These are phyloP conservation scores for Taxidea taxus DNA, from an alignment of 2,113 vertebrate species.

Conservation along the genomic window DNA sequence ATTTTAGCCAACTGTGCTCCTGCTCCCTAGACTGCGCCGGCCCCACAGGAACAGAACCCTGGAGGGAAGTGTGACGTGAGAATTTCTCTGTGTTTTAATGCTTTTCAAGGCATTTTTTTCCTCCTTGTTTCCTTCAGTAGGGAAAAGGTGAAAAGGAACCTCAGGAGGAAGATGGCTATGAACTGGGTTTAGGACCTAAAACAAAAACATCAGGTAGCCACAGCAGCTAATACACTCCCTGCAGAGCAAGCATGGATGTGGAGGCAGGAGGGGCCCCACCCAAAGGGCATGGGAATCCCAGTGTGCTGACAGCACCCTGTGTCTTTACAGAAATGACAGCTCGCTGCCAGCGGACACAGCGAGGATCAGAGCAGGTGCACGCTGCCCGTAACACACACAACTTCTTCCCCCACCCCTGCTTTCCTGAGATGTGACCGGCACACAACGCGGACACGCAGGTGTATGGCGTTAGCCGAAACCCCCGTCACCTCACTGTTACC, in stretches of 20 bases:
- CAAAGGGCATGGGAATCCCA: neutral
- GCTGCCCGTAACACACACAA: too few species aligned
- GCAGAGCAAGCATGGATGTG: accelerated
- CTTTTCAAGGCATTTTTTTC: neutral
- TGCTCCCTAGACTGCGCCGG: neutral
- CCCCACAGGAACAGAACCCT: neutral
- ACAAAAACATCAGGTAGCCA: neutral
- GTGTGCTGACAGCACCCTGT: neutral
- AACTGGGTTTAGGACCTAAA: neutral
- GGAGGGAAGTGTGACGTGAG: neutral
- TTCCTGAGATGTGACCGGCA: too few species aligned
- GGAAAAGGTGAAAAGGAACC: neutral
- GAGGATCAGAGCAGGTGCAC: neutral
- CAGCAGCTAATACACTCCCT: accelerated
- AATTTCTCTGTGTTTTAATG: neutral
- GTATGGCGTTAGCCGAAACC: accelerated
- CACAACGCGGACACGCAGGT: neutral
- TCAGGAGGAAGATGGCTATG: neutral
- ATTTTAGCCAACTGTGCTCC: neutral
- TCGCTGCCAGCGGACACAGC: neutral
- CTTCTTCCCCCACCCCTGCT: too few species aligned
- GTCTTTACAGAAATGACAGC: neutral
- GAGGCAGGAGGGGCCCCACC: neutral
- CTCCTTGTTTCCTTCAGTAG: neutral
- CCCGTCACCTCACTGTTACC: neutral